These are phyloP conservation scores for Anguilla anguilla DNA, from an alignment of 2,797 vertebrate genomes.

Conservation along the genomic window DNA sequence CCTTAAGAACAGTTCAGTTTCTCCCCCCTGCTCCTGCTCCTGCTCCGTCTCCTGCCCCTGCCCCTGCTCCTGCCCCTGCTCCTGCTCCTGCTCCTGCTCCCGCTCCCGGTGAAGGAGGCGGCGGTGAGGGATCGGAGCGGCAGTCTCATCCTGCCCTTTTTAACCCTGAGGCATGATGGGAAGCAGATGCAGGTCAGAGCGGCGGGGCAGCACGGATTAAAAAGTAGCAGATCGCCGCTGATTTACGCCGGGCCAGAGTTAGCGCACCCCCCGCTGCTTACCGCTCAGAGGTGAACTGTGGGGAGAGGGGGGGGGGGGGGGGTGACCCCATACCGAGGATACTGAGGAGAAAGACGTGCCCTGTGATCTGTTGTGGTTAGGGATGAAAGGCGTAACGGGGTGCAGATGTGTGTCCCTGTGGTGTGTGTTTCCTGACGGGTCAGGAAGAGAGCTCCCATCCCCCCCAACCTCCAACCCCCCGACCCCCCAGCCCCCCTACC, in stretches of 20 bases:
- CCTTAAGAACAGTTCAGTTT: background rate
- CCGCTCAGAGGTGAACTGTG: slow-evolving; percentile 26
- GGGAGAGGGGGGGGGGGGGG: background rate
- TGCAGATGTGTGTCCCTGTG: background rate
- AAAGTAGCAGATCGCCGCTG: slow-evolving; percentile 43
- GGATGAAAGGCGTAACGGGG: slow-evolving; percentile 9
- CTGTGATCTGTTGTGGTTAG: slow-evolving; percentile 17
- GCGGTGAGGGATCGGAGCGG: background rate
- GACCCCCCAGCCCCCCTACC: too few relatives aligned
- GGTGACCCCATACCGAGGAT: background rate
- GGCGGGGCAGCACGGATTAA: slow-evolving; percentile 31
- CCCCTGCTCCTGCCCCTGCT: too few relatives aligned
- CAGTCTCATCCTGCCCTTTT: background rate
- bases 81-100: too few relatives aligned
- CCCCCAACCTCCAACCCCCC: too few relatives aligned
- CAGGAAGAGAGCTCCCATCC: background rate
- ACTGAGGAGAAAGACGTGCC: background rate
- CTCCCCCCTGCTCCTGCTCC: background rate
- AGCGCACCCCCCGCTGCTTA: slow-evolving; percentile 40
- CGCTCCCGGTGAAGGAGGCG: background rate
- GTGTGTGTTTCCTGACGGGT: background rate
- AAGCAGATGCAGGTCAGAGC: slow-evolving; percentile 52
- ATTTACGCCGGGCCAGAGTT: slow-evolving; percentile 46
- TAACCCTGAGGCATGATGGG: slow-evolving; percentile 36
- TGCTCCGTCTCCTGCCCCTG: background rate